Conservation (phyloP, 2,113 vertebrate species). For the Synchiropus splendidus region DNA sequence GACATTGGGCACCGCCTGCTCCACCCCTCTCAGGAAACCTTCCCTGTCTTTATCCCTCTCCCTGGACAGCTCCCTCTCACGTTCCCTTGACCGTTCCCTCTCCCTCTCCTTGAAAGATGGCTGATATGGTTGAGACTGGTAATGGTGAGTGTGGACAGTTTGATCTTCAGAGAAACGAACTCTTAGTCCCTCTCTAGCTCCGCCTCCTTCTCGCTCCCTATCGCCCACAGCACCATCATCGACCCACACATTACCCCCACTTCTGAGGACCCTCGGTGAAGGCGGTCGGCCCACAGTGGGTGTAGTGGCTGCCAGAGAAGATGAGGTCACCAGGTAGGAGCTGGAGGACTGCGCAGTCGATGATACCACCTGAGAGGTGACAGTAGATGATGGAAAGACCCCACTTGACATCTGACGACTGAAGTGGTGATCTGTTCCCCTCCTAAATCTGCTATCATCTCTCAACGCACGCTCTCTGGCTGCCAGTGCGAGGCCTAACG, state of each 20-base stretch:
- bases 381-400: constrained; percentile 57
- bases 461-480: constrained; percentile 82
- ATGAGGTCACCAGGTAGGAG: constrained; percentile 72
- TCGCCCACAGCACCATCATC: constrained; percentile 49
- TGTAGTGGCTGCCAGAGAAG: constrained; percentile 69
- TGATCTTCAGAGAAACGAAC: constrained; percentile 77
- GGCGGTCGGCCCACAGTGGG: constrained; percentile 58
- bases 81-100: constrained; percentile 53
- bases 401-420: constrained; percentile 57
- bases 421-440: constrained; percentile 65
- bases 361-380: constrained; percentile 56
- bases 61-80: constrained; percentile 43
- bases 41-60: constrained; percentile 57
- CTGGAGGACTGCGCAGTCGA: constrained; percentile 53
- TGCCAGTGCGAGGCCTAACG: constrained; percentile 81
- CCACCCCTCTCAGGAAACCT: constrained; percentile 51
- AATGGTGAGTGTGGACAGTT: constrained; percentile 68
- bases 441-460: constrained; percentile 68
- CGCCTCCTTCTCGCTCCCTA: constrained; percentile 60
- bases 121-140: constrained; percentile 64
- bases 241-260: constrained; percentile 52
- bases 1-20: constrained; percentile 44
- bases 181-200: constrained; percentile 65
- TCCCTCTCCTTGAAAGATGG: constrained; percentile 43
- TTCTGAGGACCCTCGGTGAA: constrained; percentile 61